phyloP scores from a whole-genome alignment of 2,797 vertebrate genomes.

The Lagorchestes hirsutus region DNA sequence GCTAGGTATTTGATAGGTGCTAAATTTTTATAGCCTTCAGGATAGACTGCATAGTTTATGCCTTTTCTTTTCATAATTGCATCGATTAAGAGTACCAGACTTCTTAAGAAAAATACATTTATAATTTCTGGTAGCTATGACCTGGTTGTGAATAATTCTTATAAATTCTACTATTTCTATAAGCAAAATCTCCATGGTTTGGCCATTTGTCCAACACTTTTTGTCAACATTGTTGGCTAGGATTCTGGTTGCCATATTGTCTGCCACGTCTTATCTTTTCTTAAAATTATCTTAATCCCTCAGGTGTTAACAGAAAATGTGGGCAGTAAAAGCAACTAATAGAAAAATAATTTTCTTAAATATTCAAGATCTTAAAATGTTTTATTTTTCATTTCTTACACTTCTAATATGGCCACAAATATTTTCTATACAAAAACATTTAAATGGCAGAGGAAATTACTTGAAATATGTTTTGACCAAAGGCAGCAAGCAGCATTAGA shows the following conservation, averaged over 20 bases:
- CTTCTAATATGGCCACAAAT: neutral
- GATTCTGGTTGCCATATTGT: neutral
- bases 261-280: neutral
- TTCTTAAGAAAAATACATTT: neutral
- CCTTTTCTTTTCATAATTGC: neutral
- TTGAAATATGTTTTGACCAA: neutral
- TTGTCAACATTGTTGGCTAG: neutral
- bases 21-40: neutral
- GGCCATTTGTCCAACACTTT: neutral
- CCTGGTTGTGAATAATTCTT: neutral
- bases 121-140: neutral
- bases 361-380: neutral
- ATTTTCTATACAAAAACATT: neutral
- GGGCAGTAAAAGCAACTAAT: neutral
- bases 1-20: neutral
- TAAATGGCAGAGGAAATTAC: neutral
- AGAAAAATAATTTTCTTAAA: neutral
- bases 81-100: neutral
- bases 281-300: neutral
- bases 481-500: neutral
- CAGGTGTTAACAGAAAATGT: neutral
- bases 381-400: neutral
- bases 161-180: neutral
- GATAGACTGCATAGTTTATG: neutral
- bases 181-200: neutral